Percentiles rank a stretch among this genome's conserved stretches.
These are phyloP conservation scores for Tetragnatha versicolor DNA, from an alignment of 1,140 invertebrate genomes.

Conservation along the genomic window DNA sequence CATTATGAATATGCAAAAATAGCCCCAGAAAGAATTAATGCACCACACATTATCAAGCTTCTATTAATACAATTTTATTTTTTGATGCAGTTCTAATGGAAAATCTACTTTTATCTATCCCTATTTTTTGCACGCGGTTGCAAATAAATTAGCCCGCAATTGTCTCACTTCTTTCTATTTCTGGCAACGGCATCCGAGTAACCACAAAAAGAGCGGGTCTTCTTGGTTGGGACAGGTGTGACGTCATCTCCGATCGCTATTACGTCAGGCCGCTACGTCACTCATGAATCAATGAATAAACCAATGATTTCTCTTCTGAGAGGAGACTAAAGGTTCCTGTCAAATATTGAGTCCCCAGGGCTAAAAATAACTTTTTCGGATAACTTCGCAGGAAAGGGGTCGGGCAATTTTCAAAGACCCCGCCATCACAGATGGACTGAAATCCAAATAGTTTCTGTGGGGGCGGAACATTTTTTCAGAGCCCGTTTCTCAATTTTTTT, in stretches of 20 bases:
- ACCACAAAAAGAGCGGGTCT: not conserved
- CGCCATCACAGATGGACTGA: too few relatives aligned
- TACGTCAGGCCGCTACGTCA: constrained; percentile 8
- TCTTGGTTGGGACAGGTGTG: constrained; percentile 20
- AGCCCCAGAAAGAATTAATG: too few relatives aligned
- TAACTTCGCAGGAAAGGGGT: not conserved
- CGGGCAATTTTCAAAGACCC: not conserved
- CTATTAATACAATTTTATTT: too few relatives aligned
- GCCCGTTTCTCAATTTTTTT: too few relatives aligned
- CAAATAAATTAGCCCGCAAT: too few relatives aligned
- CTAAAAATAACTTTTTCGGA: constrained; percentile 21
- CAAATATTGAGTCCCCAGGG: constrained; percentile 8
- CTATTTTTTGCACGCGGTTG: too few relatives aligned
- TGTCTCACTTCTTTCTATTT: constrained; percentile 8
- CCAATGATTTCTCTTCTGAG: constrained; percentile 5
- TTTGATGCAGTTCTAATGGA: too few relatives aligned
- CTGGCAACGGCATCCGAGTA: not conserved
- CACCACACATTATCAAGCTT: too few relatives aligned
- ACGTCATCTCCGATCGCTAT: constrained; percentile 18
- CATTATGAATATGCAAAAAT: too few relatives aligned
- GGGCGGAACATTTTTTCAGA: too few relatives aligned
- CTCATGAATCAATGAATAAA: constrained; percentile 7
- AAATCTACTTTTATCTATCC: too few relatives aligned
- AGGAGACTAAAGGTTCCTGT: constrained; percentile 8
- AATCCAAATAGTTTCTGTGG: too few relatives aligned